Evolutionary conservation across 2,797 vertebrate species (phyloP), one percentile per base, ranked within the genome.

Genomic region (Leptodactylus fallax): DNA sequence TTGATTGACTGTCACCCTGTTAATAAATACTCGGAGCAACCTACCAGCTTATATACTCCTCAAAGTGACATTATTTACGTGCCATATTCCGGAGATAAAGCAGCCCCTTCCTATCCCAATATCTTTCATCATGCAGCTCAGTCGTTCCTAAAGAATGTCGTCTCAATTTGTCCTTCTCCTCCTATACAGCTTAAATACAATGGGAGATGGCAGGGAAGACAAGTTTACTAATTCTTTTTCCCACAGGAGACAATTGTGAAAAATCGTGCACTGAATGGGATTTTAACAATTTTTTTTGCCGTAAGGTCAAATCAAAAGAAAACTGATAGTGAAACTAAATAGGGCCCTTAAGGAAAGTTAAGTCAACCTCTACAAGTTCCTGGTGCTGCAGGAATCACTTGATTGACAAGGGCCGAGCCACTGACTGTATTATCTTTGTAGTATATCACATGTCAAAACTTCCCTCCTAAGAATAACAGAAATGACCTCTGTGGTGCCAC

Each of bases 391-490:
- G 78, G 72, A 0, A 0, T 87, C 71, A 55, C 88, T 90, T 90
- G 69, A 80, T 83, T 92, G 87, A 91, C 77, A 87, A 91, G 87
- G 86, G 87, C 36, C 81, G 27, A n/a, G 45, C 13, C 89, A 91
- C 80, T 72, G 81, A 88, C 72, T 91, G 89, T 91, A 47, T 90
- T 93, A 87, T 90, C 89, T 90, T 92, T 78, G 58, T 91, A 89
- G 91, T 93, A 92, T 92, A 94, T 92, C 81, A 86, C 87, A 89
- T 92, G 91, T 90, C 86, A 90, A 90, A 89, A 86, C 91, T 92
- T 92, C 89, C 91, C 91, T 90, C 81, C 90, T 92, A 91, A 92
- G 87, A 93, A 92, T 92, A 93, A 94, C 90, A 93, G 89, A 92
- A 92, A 83, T 92, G 92, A 93, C 85, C 76, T 93, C 90, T 91